These are phyloP conservation scores for Enoplolaimus lenunculus DNA, from an alignment of 2,888 invertebrate species.

Conservation along the genomic window DNA sequence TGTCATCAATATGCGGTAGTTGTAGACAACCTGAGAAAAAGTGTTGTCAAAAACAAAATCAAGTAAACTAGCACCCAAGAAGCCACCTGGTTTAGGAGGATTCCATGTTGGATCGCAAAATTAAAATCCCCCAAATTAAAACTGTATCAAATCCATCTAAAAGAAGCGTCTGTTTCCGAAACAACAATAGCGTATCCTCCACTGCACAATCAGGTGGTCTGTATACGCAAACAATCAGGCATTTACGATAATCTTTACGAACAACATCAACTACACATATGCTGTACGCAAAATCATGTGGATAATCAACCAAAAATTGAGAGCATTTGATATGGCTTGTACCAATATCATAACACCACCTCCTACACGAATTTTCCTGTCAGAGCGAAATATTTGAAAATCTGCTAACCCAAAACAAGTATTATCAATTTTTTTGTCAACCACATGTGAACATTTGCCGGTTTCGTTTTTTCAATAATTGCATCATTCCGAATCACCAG, in stretches of 20 bases:
- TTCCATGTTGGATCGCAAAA: too few relatives aligned
- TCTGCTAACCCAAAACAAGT: not conserved
- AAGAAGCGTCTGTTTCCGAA: not conserved
- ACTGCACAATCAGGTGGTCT: not conserved
- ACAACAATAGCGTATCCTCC: not conserved
- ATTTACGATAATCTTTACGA: too few relatives aligned
- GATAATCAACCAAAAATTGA: too few relatives aligned
- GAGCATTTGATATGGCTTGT: not conserved
- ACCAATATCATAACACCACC: not conserved
- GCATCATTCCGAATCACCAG: not conserved
- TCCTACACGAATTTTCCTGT: not conserved
- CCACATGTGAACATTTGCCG: not conserved
- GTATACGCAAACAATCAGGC: not conserved
- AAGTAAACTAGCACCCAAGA: too few relatives aligned
- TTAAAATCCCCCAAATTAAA: too few relatives aligned
- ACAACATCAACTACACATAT: too few relatives aligned
- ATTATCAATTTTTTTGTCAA: not conserved
- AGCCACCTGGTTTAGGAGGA: too few relatives aligned
- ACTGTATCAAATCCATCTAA: not conserved
- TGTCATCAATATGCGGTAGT: too few relatives aligned
- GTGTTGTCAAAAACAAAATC: too few relatives aligned
- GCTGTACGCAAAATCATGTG: too few relatives aligned
- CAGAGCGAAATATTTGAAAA: not conserved
- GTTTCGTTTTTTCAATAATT: not conserved
- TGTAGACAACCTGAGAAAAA: too few relatives aligned